Percentiles rank a stretch among this genome's conserved stretches.
phyloP scores from a whole-genome alignment of 2,113 vertebrate species.

The Terrapene triunguis region DNA sequence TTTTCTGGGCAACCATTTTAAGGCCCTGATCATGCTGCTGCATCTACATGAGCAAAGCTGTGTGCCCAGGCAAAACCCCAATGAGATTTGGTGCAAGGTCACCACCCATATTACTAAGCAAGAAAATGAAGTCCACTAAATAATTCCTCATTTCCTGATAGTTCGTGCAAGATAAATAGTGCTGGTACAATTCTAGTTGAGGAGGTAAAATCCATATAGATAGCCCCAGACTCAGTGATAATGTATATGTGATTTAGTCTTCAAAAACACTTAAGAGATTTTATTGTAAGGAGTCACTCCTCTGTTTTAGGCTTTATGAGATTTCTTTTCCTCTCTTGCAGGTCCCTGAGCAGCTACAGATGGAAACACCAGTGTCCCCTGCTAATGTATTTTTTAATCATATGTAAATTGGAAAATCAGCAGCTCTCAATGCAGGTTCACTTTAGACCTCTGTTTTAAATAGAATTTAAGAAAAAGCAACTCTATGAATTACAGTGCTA shows the following conservation, averaged over 20 bases:
- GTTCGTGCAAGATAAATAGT: background rate
- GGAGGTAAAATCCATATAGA: rapidly evolving
- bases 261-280: background rate
- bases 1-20: too few species aligned
- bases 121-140: background rate
- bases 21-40: too few species aligned
- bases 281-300: rapidly evolving
- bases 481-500: rapidly evolving
- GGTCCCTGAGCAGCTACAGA: rapidly evolving
- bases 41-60: too few species aligned
- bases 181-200: background rate
- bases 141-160: background rate
- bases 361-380: background rate
- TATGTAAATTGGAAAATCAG: background rate
- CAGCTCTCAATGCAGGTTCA: background rate
- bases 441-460: background rate
- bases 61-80: too few species aligned
- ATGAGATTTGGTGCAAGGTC: background rate
- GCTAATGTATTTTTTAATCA: background rate
- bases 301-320: background rate
- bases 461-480: background rate
- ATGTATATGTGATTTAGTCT: background rate
- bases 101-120: background rate
- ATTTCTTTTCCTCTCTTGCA: background rate
- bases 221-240: rapidly evolving